Evolutionary conservation across 1,140 invertebrate genomes (phyloP), one percentile per base, ranked within the genome.

Genomic region (Drosophila busckii): DNA sequence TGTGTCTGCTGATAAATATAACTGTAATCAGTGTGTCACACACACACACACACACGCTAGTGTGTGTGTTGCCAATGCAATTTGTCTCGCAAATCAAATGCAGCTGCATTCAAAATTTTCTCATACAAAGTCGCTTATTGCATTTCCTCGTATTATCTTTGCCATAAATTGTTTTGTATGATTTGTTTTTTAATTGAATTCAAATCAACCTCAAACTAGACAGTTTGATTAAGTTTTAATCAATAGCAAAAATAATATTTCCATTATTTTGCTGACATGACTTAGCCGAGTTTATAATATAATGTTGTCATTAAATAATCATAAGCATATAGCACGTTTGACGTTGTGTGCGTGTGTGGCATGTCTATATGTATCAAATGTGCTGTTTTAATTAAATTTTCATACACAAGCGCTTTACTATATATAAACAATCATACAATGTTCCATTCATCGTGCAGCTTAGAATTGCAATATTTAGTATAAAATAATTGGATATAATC

Each of bases 321-420:
- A 7, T 34, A 26, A 3, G 5, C 15, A 13, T 7, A 19, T 15
- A 35, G 20, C 28, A 7, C 4, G 41, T 23, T 19, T 28, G 19
- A 25, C 13, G 34, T 38, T 8, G 8, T 29, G 17, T 40, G 65
- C 20, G 44, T 50, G 70, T 61, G 61, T 48, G 55, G 56, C 32
- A 25, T 49, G 67, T 67, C n/a, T n/a, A n/a, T 41, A 34, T 37
- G 28, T 25, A 34, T 80, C 73, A 68, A 71, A 78, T 78, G 71
- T 68, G 63, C 53, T 60, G 42, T 55, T 78, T 54, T 80, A 80
- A 80, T 80, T 78, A 78, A 78, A 78, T 80, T 80, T 71, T 54
- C 73, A 78, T 78, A 49, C 23, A 26, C 25, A 45, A 28, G 25
- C 31, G 34, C 17, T 20, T 49, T 13, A n/a, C 7, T 17, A n/a